Conservation (phyloP, 2,797 vertebrate species). For the Sebastes minor region DNA sequence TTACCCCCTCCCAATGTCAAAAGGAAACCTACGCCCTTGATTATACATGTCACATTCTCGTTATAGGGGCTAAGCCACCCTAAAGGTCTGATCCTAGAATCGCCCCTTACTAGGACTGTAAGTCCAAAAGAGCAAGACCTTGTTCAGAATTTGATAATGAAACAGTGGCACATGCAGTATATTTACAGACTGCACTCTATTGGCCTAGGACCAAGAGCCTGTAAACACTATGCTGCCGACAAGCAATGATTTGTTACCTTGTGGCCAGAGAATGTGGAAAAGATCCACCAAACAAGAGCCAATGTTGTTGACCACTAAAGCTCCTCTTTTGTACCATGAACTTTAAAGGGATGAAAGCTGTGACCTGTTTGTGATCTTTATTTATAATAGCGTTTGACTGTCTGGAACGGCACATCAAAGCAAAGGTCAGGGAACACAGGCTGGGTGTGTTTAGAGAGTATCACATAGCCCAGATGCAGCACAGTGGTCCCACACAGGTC, state of each 20-base stretch:
- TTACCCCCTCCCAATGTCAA: too few relatives aligned
- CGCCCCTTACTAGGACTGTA: background rate
- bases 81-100: too few relatives aligned
- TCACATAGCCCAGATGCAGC: constrained; percentile 55
- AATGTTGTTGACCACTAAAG: constrained; percentile 33
- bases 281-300: constrained; percentile 30
- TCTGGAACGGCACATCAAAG: constrained; percentile 76
- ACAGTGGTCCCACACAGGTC: constrained; percentile 39
- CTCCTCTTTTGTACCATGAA: constrained; percentile 72
- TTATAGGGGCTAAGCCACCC: too few relatives aligned
- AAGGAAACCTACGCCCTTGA: too few relatives aligned
- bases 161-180: background rate
- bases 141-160: background rate
- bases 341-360: constrained; percentile 82
- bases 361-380: constrained; percentile 80
- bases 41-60: too few relatives aligned
- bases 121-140: background rate
- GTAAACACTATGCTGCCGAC: background rate
- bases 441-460: constrained; percentile 59
- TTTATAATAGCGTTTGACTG: constrained; percentile 81
- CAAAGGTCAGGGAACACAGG: constrained; percentile 80
- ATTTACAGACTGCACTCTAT: background rate
- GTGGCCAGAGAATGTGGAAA: constrained; percentile 20
- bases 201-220: background rate
- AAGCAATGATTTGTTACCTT: background rate